These are phyloP conservation scores for Chrysoperla carnea DNA, from an alignment of 1,140 invertebrate genomes.

Conservation along the genomic window DNA sequence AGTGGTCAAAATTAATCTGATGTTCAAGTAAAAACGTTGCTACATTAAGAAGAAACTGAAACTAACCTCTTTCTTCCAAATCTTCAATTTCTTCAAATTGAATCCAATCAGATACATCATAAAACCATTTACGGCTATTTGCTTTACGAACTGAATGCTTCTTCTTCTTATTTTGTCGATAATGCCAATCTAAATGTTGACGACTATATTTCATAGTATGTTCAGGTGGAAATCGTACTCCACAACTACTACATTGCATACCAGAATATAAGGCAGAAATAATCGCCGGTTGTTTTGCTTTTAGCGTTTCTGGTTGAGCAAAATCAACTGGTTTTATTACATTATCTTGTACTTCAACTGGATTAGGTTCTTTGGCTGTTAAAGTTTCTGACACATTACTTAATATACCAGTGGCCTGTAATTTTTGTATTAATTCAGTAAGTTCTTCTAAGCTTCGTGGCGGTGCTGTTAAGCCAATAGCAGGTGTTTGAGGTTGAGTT, in stretches of 20 bases:
- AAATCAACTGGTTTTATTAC: slow-evolving; percentile 41
- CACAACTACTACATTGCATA: slow-evolving; percentile 90
- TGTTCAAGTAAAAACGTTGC: neutral
- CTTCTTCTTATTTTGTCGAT: slow-evolving; percentile 77
- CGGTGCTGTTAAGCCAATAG: too few relatives aligned
- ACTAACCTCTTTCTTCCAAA: slow-evolving; percentile 67
- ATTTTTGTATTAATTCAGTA: slow-evolving; percentile 63
- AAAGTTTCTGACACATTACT: slow-evolving; percentile 42
- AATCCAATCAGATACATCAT: slow-evolving; percentile 80
- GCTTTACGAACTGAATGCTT: slow-evolving; percentile 68
- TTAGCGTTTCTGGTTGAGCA: slow-evolving; percentile 50
- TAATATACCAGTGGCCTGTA: slow-evolving; percentile 72
- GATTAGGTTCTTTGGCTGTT: slow-evolving; percentile 7
- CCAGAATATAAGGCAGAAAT: slow-evolving; percentile 59
- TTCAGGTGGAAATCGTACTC: slow-evolving; percentile 72
- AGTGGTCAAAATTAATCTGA: too few relatives aligned
- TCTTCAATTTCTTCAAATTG: slow-evolving; percentile 90
- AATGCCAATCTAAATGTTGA: slow-evolving; percentile 95
- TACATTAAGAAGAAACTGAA: neutral
- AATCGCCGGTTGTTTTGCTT: slow-evolving; percentile 46
- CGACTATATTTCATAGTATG: slow-evolving; percentile 67
- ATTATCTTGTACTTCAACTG: slow-evolving; percentile 16
- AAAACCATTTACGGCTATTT: slow-evolving; percentile 75
- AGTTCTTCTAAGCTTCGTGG: slow-evolving; percentile 41
- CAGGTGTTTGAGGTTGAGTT: slow-evolving; percentile 5